Base-by-base conservation (phyloP, 2,113 vertebrate species). In the Pedetes capensis region DNA sequence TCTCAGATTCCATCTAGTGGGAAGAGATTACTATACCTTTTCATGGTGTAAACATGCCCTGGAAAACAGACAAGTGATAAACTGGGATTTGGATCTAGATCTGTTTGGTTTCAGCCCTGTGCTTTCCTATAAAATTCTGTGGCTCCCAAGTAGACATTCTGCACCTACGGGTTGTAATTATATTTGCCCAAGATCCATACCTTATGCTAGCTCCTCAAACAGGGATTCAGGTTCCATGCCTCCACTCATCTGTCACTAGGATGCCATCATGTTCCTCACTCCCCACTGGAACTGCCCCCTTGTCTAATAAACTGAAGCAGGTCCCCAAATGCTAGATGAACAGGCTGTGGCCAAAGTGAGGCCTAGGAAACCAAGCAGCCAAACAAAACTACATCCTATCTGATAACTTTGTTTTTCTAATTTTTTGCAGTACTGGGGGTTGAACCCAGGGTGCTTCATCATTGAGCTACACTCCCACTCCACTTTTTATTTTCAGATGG, bases 51-150 rank as follows among this genome's bases (percentile, higher is more conserved):
- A 82, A 95, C 11, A 93, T 12, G n/a, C 53, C 78, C 57, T 69
- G 74, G 76, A 93, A 94, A 93, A 64, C 13, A 66, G 51, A 75
- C 3, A 93, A 92, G n/a, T 57, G n/a, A 90, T 32, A 39, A 68
- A 53, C n/a, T 89, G 81, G 42, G 44, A 78, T 94, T 59, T 86
- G 27, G 91, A 74, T 63, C 20, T 2, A 91, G 23, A 64, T n/a
- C 7, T 71, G 12, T 55, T 83, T 89, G 49, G 74, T 39, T 85
- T 93, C 82, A 81, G 78, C 29, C 47, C 20, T 29, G 34, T 66
- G 22, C 53, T 92, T 93, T 90, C 29, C 71, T n/a, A 17, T 53
- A 87, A 64, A 83, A 89, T 66, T 59, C 25, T 2, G 3, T 47
- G 49, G 57, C 64, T 92, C 34, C 16, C 20, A 68, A 51, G 57